phyloP scores from a whole-genome alignment of 2,797 vertebrate species.

The Silurus aristotelis region DNA sequence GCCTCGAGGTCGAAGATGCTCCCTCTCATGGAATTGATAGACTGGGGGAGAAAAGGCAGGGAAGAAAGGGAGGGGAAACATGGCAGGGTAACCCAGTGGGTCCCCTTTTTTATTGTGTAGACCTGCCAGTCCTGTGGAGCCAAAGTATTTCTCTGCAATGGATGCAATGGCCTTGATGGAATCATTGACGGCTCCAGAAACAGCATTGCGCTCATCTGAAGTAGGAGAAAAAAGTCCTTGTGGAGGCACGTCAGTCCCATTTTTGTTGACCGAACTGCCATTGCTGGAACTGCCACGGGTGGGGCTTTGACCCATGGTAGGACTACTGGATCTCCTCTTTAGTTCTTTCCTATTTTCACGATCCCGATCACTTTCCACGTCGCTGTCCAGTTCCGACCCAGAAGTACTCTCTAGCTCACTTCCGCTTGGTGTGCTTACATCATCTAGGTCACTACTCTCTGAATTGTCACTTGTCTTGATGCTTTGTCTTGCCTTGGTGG shows the following conservation, averaged over 20 bases:
- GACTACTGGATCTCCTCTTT: conserved; percentile 84
- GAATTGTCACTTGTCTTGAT: conserved; percentile 94
- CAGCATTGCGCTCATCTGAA: conserved; percentile 94
- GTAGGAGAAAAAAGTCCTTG: conserved; percentile 87
- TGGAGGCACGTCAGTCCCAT: conserved; percentile 87
- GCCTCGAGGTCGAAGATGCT: conserved; percentile 81
- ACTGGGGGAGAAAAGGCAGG: conserved; percentile 96
- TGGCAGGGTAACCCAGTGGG: conserved; percentile 93
- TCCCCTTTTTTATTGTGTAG: conserved; percentile 97
- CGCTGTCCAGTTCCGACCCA: conserved; percentile 90
- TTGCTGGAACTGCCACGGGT: conserved; percentile 70
- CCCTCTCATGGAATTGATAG: conserved; percentile 95
- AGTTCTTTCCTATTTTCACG: conserved; percentile 94
- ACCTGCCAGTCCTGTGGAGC: conserved; percentile 93
- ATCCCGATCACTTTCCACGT: conserved; percentile 93
- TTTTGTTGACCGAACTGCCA: conserved; percentile 79
- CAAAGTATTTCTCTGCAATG: conserved; percentile 99
- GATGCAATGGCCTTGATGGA: conserved; percentile 99
- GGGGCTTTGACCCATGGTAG: conserved; percentile 79
- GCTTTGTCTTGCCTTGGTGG: conserved; percentile 85
- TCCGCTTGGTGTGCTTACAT: conserved; percentile 87
- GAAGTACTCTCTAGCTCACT: conserved; percentile 96
- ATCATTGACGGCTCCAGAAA: conserved; percentile 98
- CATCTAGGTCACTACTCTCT: conserved; percentile 95
- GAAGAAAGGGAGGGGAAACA: conserved; percentile 99